Evolutionary conservation across 2,797 vertebrate species (phyloP), one percentile per base, ranked within the genome.

Genomic region (Cuculus canorus): DNA sequence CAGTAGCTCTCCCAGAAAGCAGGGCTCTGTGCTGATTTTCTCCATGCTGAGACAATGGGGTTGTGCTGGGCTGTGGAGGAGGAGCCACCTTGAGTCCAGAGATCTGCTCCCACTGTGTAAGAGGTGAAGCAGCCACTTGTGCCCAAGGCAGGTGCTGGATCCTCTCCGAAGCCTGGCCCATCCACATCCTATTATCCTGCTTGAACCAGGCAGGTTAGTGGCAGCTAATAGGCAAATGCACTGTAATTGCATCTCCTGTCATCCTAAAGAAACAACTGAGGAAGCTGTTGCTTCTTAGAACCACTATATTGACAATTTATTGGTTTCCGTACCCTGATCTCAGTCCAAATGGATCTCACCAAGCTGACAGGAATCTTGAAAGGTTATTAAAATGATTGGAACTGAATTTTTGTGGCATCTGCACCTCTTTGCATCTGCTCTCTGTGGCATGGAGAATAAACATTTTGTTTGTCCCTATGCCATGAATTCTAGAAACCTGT

Each of bases 31-130:
- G 30, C 13, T 75, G 73, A 35, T 1, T 8, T 23, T 9, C 2
- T 52, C 13, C 0, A 0, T 22, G 21, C 47, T 4, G 5, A 60
- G 37, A 85, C 25, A 27, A 14, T 52, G n/a, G 19, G 10, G 17
- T 9, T 6, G 7, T 6, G 43, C 10, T 41, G 53, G 53, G 37
- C 39, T 71, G 13, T 45, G 23, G 21, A 2, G 3, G 39, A 72
- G 59, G 5, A 43, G 17, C 24, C 27, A 9, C 24, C n/a, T 52
- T 0, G 0, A 14, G 33, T 24, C 24, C 53, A 57, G 45, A 53
- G 53, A 5, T 30, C 35, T 54, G 21, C 52, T 54, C 4, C 30
- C 32, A 22, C 19, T 6, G 12, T 3, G 3, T 6, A 2, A 7
- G 7, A 0, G 23, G 48, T 19, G 72, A 27, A 63, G 43, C 30